Evolutionary conservation across 2,797 vertebrate genomes (phyloP).

Genomic region (Loriculus beryllinus): DNA sequence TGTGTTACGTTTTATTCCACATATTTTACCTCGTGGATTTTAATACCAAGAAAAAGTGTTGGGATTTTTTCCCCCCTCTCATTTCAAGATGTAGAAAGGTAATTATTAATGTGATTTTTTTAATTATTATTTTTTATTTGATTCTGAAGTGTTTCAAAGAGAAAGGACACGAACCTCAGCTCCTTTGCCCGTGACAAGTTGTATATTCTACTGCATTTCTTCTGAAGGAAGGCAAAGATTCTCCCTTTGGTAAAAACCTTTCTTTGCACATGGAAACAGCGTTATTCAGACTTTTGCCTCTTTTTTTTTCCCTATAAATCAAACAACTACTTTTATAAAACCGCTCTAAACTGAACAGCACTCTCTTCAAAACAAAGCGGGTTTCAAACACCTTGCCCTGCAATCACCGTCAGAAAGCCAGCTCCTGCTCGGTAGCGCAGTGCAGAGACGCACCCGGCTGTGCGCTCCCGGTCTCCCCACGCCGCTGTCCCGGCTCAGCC

Average conservation of each 20-base stretch:
- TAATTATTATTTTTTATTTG: neutral
- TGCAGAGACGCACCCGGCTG: neutral
- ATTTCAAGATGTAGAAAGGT: neutral
- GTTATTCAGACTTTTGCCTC: neutral
- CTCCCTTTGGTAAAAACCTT: neutral
- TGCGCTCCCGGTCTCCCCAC: neutral
- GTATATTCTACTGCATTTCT: slow-evolving; percentile 32
- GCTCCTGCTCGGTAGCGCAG: neutral
- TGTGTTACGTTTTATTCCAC: neutral
- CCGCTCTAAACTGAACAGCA: neutral
- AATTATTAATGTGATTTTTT: neutral
- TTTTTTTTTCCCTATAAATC: neutral
- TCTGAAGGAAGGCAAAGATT: slow-evolving; percentile 2
- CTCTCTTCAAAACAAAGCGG: neutral
- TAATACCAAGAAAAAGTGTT: neutral
- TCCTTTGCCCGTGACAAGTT: neutral
- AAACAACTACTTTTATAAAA: neutral
- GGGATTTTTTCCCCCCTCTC: neutral
- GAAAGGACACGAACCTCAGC: neutral
- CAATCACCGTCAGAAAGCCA: neutral
- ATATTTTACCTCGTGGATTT: slow-evolving; percentile 12
- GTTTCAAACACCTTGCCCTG: neutral
- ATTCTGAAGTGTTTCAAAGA: neutral
- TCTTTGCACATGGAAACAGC: neutral
- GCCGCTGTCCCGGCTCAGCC: neutral